These are phyloP conservation scores for Coptodon bakossiorum DNA, from an alignment of 2,113 vertebrate species.

Conservation along the genomic window DNA sequence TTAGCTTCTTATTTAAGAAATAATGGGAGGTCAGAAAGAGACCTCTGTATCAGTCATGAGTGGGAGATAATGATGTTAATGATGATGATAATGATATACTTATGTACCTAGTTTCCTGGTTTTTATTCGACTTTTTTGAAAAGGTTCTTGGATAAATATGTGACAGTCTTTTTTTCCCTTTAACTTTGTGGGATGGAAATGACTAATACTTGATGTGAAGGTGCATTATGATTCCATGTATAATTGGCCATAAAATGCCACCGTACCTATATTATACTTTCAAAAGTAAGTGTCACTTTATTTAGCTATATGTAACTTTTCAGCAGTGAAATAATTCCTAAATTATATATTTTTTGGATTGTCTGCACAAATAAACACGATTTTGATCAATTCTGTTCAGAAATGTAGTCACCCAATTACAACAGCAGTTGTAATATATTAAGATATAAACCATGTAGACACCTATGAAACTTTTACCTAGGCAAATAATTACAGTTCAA, in stretches of 20 bases:
- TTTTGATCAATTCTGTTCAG: background rate
- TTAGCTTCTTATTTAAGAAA: background rate
- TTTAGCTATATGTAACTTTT: background rate
- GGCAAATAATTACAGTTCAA: background rate
- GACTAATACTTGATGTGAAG: background rate
- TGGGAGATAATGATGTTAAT: background rate
- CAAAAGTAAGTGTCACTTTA: background rate
- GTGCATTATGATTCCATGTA: background rate
- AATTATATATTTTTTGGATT: fast-evolving
- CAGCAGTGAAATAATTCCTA: background rate
- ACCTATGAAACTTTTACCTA: background rate
- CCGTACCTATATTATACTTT: background rate
- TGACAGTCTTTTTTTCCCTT: background rate
- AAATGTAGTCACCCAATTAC: background rate
- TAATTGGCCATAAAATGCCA: background rate
- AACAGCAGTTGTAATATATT: background rate
- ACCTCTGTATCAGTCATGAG: background rate
- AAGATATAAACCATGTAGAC: background rate
- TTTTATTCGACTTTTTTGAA: background rate
- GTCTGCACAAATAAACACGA: background rate
- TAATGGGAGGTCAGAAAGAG: background rate
- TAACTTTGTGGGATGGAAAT: background rate
- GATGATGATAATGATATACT: background rate
- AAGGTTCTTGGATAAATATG: background rate
- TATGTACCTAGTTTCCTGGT: background rate